These are phyloP conservation scores for Enteromius afrohamiltoni DNA, from an alignment of 2,797 vertebrate genomes.

Conservation along the genomic window DNA sequence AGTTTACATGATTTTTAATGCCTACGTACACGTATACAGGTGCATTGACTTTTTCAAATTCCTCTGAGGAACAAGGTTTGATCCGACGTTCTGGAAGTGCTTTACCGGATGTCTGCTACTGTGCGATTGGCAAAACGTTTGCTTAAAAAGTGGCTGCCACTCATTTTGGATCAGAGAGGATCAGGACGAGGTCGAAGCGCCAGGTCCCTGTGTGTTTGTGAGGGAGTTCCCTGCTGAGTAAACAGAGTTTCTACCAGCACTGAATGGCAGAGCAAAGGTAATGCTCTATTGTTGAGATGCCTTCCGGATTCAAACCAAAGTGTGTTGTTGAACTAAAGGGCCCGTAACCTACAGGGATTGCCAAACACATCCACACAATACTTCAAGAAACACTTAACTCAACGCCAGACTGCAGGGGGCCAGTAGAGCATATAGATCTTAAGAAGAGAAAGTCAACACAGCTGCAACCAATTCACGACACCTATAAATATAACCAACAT, in stretches of 20 bases:
- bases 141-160: not conserved
- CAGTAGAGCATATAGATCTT: not conserved
- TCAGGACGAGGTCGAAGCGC: slow-evolving; percentile 22
- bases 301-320: slow-evolving; percentile 37
- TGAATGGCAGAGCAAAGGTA: slow-evolving; percentile 36
- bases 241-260: slow-evolving; percentile 32
- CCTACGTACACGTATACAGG: not conserved
- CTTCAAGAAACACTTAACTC: slow-evolving; percentile 28
- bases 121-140: not conserved
- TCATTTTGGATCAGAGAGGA: not conserved
- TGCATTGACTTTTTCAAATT: not conserved
- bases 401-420: not conserved
- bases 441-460: slow-evolving; percentile 22
- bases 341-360: slow-evolving; percentile 43
- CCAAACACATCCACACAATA: slow-evolving; percentile 43
- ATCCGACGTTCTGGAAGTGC: not conserved
- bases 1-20: slow-evolving; percentile 17
- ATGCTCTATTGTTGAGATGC: slow-evolving; percentile 51
- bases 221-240: slow-evolving; percentile 41
- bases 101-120: slow-evolving; percentile 4
- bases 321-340: slow-evolving; percentile 16
- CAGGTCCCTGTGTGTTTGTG: slow-evolving; percentile 35
- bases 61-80: not conserved
- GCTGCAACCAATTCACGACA: slow-evolving; percentile 62
- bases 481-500: slow-evolving; percentile 51